These are phyloP conservation scores for Psylliodes chrysocephalus DNA, from an alignment of 2,888 invertebrate genomes.

Conservation along the genomic window DNA sequence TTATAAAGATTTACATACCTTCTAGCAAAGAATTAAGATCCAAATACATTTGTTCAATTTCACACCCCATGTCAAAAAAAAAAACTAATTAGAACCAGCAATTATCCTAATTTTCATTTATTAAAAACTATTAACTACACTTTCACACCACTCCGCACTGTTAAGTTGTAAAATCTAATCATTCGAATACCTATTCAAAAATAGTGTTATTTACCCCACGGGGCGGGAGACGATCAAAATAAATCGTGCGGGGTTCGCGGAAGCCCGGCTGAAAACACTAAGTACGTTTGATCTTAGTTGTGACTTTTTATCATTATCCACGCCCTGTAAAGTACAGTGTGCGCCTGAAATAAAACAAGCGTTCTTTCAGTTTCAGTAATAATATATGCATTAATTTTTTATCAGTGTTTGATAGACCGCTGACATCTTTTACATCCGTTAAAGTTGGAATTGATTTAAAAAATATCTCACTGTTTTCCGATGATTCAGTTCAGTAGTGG, in stretches of 20 bases:
- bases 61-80: slow-evolving; percentile 30
- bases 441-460: not conserved
- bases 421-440: slow-evolving; percentile 10
- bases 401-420: slow-evolving; percentile 14
- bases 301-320: slow-evolving; percentile 7
- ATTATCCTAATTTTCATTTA: not conserved
- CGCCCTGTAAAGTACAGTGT: slow-evolving; percentile 22
- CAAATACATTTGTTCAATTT: slow-evolving; percentile 35
- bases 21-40: slow-evolving; percentile 36
- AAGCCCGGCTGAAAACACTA: not conserved
- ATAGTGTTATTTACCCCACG: slow-evolving; percentile 16
- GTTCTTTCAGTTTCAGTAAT: slow-evolving; percentile 20
- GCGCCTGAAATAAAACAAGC: not conserved
- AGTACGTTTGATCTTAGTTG: not conserved
- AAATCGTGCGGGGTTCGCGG: not conserved
- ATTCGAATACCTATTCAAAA: not conserved
- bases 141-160: not conserved
- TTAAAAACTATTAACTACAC: not conserved
- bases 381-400: not conserved
- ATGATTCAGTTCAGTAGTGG: not conserved
- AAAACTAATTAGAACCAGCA: not conserved
- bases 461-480: not conserved
- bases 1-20: no score
- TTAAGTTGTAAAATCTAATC: not conserved
- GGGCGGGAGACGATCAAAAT: slow-evolving; percentile 12